A percentile compares a stretch with the other conserved stretches of the same genome.
Conservation (phyloP, 2,888 invertebrate genomes). For the Epinotia demarniana region DNA sequence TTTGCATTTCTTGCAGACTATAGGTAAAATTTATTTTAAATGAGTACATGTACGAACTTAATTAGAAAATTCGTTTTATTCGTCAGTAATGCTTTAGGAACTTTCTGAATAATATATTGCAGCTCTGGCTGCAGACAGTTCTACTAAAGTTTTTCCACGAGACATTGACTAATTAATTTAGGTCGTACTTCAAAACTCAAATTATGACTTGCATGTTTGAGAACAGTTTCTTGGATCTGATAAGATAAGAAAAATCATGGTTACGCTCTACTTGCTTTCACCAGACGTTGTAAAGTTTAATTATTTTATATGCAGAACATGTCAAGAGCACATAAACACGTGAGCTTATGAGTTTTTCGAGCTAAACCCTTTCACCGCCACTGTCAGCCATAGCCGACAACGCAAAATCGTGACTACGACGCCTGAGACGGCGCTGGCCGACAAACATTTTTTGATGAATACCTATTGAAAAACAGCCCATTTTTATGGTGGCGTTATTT, state of each 20-base stretch:
- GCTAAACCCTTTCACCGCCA: not conserved
- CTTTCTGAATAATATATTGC: constrained; percentile 15
- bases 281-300: constrained; percentile 7
- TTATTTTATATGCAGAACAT: constrained; percentile 4
- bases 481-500: no score
- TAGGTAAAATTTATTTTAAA: constrained; percentile 47
- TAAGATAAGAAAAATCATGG: constrained; percentile 19
- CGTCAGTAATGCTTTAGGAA: constrained; percentile 48
- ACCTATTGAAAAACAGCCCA: no score
- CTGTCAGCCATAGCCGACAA: no score
- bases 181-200: constrained; percentile 10
- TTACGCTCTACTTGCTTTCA: constrained; percentile 13
- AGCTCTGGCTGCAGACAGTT: constrained; percentile 10
- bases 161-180: constrained; percentile 24
- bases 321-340: not conserved
- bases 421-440: no score
- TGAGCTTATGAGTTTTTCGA: constrained; percentile 2
- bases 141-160: constrained; percentile 11
- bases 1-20: constrained; percentile 47
- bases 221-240: constrained; percentile 18
- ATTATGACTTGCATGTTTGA: constrained; percentile 28
- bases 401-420: no score
- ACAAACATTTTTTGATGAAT: no score
- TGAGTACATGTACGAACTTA: constrained; percentile 49
- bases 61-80: constrained; percentile 55